Percentiles rank a stretch among this genome's conserved stretches.
phyloP scores from a whole-genome alignment of 2,797 vertebrate genomes.

The Chelmon rostratus region DNA sequence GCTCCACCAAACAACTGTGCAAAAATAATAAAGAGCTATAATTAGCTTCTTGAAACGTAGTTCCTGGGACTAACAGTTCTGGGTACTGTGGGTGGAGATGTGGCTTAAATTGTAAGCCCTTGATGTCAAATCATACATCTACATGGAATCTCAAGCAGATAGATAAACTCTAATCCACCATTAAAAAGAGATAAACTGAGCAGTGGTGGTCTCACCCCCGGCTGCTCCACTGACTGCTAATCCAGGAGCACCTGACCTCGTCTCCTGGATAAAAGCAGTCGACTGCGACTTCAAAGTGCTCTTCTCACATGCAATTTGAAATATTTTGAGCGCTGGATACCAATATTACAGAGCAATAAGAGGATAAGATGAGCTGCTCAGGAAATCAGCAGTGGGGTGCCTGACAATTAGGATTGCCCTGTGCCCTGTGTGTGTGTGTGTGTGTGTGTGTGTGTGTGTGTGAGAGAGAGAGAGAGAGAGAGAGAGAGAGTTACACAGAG shows the following conservation, averaged over 20 bases:
- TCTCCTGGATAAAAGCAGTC: conserved; percentile 26
- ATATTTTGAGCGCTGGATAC: conserved; percentile 47
- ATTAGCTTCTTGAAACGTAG: no score
- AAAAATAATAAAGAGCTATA: no score
- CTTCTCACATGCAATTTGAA: conserved; percentile 22
- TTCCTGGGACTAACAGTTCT: no score
- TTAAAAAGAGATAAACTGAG: conserved; percentile 40
- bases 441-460: neutral
- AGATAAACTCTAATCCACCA: conserved; percentile 15
- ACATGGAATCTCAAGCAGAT: neutral
- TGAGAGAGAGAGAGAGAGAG: neutral
- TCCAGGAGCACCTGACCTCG: conserved; percentile 50
- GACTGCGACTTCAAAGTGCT: conserved; percentile 37
- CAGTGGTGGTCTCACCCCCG: neutral
- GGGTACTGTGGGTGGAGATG: no score
- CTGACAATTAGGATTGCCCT: conserved; percentile 17
- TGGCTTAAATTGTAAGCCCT: neutral
- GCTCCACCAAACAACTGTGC: neutral
- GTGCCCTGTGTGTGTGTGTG: neutral
- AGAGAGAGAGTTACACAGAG: neutral
- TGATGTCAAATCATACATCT: conserved; percentile 15
- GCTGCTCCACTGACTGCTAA: conserved; percentile 31
- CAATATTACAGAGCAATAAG: conserved; percentile 34
- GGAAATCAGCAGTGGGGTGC: conserved; percentile 20
- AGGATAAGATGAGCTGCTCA: conserved; percentile 31